These are phyloP conservation scores for Lamellibrachia columna DNA, from an alignment of 2,888 invertebrate species.

Conservation along the genomic window DNA sequence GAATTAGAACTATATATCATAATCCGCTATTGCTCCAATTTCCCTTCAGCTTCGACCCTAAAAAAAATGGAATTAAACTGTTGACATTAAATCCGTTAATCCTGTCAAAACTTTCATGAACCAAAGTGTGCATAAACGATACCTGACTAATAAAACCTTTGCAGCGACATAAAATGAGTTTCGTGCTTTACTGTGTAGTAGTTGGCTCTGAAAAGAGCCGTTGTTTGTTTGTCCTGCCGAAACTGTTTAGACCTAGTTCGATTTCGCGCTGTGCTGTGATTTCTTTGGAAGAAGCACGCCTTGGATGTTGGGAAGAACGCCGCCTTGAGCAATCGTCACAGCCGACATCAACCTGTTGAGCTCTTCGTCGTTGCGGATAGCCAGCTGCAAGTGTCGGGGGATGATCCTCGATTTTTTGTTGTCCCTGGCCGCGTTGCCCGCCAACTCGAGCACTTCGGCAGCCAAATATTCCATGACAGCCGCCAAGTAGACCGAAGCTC, in stretches of 20 bases:
- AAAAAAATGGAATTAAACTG: too few species aligned
- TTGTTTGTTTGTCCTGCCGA: background rate
- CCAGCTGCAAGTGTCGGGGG: conserved; percentile 81
- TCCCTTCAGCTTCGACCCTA: too few species aligned
- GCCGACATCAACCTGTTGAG: conserved; percentile 79
- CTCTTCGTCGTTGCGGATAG: conserved; percentile 84
- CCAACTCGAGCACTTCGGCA: conserved; percentile 71
- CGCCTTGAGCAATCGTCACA: conserved; percentile 86
- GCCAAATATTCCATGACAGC: conserved; percentile 69
- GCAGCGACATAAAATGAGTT: background rate
- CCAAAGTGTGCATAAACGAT: too few species aligned
- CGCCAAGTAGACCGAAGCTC: conserved; percentile 64
- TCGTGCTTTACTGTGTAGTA: conserved; percentile 18
- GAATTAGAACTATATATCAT: too few species aligned
- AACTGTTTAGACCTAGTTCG: background rate
- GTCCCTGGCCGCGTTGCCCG: conserved; percentile 68
- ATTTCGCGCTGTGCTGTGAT: conserved; percentile 64
- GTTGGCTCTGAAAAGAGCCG: conserved; percentile 16
- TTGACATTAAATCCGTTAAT: too few species aligned
- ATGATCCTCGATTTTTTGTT: conserved; percentile 78
- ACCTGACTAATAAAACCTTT: too few species aligned
- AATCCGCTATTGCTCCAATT: too few species aligned
- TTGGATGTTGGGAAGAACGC: conserved; percentile 84
- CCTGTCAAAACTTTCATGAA: too few species aligned
- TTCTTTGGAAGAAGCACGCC: conserved; percentile 80